Base-by-base conservation (phyloP, 2,888 invertebrate genomes). In the Heliconius cydno region DNA sequence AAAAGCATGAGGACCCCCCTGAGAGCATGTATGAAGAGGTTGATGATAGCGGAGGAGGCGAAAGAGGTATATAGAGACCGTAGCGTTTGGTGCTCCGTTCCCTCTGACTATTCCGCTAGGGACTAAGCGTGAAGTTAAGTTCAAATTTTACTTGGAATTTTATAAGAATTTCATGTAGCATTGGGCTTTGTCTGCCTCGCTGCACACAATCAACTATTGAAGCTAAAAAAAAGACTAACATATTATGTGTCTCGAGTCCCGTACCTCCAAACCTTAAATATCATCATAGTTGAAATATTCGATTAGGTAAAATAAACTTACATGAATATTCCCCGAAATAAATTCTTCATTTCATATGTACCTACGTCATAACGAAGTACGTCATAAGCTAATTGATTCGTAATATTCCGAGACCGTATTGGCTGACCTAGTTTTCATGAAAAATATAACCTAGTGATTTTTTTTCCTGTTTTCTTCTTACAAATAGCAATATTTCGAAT, bases 361-460 rank as follows among this genome's bases (percentile, higher is more conserved):
- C 73, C 12, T 73, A 70, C 70, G 70, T 41, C 70, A 70, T 70
- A 34, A 34, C 60, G 34, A 73, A 73, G 34, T 60, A 60, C n/a
- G 73, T 73, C 73, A 73, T 73, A 75, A 75, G 65, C 65, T 75
- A 75, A 75, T 75, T 75, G 75, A 75, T 65, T 75, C 75, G 65
- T 41, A 46, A 75, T 75, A 75, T 75, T 75, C 38, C 65, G 68
- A 68, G 68, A 63, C n/a, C n/a, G 65, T 22, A 75, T 65, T 75
- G 63, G 41, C 41, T 75, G 75, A 75, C 65, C 75, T 41, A 75
- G 38, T 75, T 75, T 15, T 22, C 63, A 65, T 74, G n/a, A 73
- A 73, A 73, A 73, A 38, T 60, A 60, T 34, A n/a, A 60, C 30
- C 60, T 28, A 3, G 25, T 57, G 52, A 30, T 72, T 72, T 73